phyloP scores from a whole-genome alignment of 2,888 invertebrate genomes.

The Pandemis heparana region DNA sequence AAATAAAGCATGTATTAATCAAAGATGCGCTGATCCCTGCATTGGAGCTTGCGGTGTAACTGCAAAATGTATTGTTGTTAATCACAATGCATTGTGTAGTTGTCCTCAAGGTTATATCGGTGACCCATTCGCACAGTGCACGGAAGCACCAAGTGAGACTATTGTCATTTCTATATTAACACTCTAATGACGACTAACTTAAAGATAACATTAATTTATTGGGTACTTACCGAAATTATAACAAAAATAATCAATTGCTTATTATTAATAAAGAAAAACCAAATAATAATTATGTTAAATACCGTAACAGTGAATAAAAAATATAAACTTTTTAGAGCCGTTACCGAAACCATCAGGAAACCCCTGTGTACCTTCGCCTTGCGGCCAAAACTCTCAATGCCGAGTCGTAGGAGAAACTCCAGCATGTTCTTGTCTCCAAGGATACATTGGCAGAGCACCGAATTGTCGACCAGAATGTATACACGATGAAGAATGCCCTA shows the following conservation, averaged over 20 bases:
- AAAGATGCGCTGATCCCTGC: slow-evolving; percentile 93
- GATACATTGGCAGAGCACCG: slow-evolving; percentile 93
- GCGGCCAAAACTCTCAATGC: slow-evolving; percentile 94
- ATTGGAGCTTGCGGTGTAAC: slow-evolving; percentile 93
- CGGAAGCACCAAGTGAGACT: slow-evolving; percentile 88
- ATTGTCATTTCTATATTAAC: slow-evolving; percentile 39
- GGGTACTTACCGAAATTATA: not conserved
- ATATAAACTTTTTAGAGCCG: slow-evolving; percentile 74
- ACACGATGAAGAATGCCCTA: slow-evolving; percentile 93
- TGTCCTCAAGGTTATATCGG: slow-evolving; percentile 91
- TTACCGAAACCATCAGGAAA: slow-evolving; percentile 86
- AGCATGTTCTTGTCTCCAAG: slow-evolving; percentile 92
- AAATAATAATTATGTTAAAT: not conserved
- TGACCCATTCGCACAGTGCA: slow-evolving; percentile 92
- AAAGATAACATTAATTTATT: not conserved
- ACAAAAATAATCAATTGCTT: slow-evolving; percentile 11
- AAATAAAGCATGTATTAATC: slow-evolving; percentile 92
- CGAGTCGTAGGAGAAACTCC: slow-evolving; percentile 90
- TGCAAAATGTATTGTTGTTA: slow-evolving; percentile 93
- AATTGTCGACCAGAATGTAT: slow-evolving; percentile 95
- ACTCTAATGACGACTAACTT: slow-evolving; percentile 43
- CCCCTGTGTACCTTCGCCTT: slow-evolving; percentile 93
- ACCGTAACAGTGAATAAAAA: slow-evolving; percentile 6
- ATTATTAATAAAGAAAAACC: not conserved
- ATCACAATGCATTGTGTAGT: slow-evolving; percentile 94